These are phyloP conservation scores for Ceyx margarethae DNA, from an alignment of 2,113 vertebrate genomes.

Conservation along the genomic window DNA sequence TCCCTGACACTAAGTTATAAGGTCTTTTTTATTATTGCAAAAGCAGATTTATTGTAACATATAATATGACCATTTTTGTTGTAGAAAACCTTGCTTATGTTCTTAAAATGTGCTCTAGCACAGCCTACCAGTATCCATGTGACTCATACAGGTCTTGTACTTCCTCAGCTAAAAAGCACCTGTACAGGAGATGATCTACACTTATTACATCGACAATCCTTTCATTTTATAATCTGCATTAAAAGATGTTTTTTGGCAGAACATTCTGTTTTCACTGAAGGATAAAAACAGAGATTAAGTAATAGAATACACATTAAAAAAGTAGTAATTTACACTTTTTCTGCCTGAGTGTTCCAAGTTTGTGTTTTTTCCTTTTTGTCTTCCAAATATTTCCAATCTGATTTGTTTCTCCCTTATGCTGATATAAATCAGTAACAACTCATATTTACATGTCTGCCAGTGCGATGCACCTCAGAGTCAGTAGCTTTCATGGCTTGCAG, in stretches of 20 bases:
- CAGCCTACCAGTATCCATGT: constrained; percentile 13
- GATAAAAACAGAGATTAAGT: constrained; percentile 76
- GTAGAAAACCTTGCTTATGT: constrained; percentile 10
- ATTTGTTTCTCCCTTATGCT: neutral
- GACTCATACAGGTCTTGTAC: constrained; percentile 47
- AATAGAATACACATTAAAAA: constrained; percentile 55
- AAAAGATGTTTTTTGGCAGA: constrained; percentile 80
- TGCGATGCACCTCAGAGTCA: neutral
- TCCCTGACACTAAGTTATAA: neutral
- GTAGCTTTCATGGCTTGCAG: neutral
- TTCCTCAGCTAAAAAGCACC: constrained; percentile 72
- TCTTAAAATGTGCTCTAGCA: constrained; percentile 14
- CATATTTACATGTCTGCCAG: neutral
- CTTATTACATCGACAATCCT: constrained; percentile 77
- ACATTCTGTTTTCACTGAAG: constrained; percentile 72
- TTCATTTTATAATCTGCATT: constrained; percentile 81
- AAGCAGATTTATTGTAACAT: neutral
- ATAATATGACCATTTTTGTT: neutral
- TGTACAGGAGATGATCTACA: constrained; percentile 78
- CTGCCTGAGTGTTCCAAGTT: constrained; percentile 63
- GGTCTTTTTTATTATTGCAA: neutral
- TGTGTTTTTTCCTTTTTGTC: constrained; percentile 56
- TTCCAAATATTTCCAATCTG: constrained; percentile 65
- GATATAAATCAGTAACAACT: neutral
- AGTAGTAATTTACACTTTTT: constrained; percentile 16